Conservation (phyloP, 1,140 invertebrate species). For the Pseudomyrmex concolor region DNA sequence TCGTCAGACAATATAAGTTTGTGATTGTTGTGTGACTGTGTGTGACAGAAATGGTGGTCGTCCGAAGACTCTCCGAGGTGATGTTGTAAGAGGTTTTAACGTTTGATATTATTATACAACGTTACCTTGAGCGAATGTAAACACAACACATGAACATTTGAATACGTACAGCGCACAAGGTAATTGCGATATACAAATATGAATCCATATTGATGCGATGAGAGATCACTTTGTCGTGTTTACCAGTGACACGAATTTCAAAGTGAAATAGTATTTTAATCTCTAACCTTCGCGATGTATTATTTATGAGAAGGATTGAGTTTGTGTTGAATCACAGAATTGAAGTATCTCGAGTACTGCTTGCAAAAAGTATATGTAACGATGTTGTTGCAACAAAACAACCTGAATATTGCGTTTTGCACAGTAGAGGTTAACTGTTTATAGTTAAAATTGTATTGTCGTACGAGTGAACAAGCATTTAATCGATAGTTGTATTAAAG, state of each 20-base stretch:
- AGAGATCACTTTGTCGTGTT: too few relatives aligned
- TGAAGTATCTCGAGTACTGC: neutral
- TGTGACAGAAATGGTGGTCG: too few relatives aligned
- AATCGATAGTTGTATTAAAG: neutral
- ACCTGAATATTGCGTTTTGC: neutral
- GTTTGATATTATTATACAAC: too few relatives aligned
- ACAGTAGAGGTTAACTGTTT: slow-evolving; percentile 1
- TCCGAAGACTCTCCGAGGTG: too few relatives aligned
- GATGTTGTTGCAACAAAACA: neutral
- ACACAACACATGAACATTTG: too few relatives aligned
- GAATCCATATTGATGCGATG: too few relatives aligned
- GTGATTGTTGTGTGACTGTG: too few relatives aligned
- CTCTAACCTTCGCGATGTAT: neutral
- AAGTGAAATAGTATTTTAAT: neutral
- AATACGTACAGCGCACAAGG: too few relatives aligned
- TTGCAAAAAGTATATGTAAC: neutral
- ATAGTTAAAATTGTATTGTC: neutral
- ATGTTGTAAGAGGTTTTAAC: too few relatives aligned
- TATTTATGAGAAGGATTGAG: neutral
- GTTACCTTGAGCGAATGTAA: too few relatives aligned
- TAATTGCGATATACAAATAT: too few relatives aligned
- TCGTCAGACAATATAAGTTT: too few relatives aligned
- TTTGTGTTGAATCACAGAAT: neutral
- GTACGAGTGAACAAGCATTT: neutral
- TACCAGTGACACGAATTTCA: neutral